Percentiles rank a stretch among this genome's conserved stretches.
phyloP scores from a whole-genome alignment of 2,113 vertebrate species.

The Anser cygnoides region DNA sequence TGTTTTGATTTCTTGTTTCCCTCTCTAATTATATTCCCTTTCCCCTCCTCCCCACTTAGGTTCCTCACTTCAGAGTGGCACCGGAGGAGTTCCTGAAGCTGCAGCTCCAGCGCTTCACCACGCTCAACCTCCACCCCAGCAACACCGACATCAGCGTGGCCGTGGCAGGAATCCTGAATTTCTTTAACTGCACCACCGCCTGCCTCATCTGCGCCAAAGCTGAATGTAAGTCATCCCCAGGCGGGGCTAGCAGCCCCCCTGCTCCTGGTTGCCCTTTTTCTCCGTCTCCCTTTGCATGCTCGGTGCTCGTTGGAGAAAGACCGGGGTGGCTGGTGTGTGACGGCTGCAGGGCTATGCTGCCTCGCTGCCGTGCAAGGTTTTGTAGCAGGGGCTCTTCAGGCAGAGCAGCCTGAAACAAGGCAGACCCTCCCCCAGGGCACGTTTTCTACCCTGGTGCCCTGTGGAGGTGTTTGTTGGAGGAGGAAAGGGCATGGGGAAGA shows the following conservation, averaged over 20 bases:
- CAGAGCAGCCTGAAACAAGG: not conserved
- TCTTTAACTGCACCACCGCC: conserved; percentile 96
- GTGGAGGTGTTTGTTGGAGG: conserved; percentile 24
- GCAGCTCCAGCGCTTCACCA: conserved; percentile 95
- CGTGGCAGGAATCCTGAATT: conserved; percentile 92
- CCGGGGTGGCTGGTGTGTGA: not conserved
- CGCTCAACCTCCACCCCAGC: conserved; percentile 95
- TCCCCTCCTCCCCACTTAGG: conserved; percentile 74
- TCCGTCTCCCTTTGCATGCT: not conserved
- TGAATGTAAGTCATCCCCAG: conserved; percentile 86
- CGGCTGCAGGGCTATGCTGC: not conserved
- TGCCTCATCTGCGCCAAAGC: conserved; percentile 98
- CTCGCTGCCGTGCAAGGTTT: not conserved
- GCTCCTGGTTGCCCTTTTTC: not conserved
- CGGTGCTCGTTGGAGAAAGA: not conserved
- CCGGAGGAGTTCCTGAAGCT: conserved; percentile 96
- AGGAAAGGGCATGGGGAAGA: not conserved
- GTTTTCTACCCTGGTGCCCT: conserved; percentile 10
- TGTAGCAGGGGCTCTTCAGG: not conserved
- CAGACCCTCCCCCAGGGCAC: not conserved
- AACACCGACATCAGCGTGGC: conserved; percentile 97
- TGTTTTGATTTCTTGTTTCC: not conserved
- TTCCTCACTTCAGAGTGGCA: conserved; percentile 97
- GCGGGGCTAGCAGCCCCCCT: not conserved
- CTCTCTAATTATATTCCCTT: not conserved